Base-by-base conservation (phyloP, 2,888 invertebrate species). In the Peribatodes rhomboidaria region DNA sequence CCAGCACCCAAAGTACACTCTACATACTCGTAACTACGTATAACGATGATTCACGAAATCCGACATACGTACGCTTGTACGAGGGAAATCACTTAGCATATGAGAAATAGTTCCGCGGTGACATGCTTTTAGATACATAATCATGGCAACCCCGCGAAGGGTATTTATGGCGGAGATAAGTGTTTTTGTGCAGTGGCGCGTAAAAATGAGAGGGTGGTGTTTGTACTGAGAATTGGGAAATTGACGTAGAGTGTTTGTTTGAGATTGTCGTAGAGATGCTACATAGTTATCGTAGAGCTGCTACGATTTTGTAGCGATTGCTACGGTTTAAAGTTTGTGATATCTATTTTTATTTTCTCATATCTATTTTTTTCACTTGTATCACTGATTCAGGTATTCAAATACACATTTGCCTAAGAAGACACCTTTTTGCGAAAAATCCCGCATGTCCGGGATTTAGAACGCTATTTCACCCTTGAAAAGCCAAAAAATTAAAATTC, bases 51-150 rank as follows among this genome's bases (percentile, higher is more conserved):
- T 89, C 89, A 85, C 87, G 89, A 85, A 81, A 87, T 83, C 80
- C 78, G 61, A 59, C 73, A 56, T 61, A 54, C 65, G 69, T 64
- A 61, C 64, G 39, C 57, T 60, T 68, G 79, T 83, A 89, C 88
- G 80, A 84, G 86, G 87, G 82, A 91, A 91, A 91, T 90, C 91
- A 92, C 92, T 92, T 91, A 91, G 85, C 83, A 85, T 86, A 87
- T 92, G 92, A 92, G 89, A 90, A 92, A 92, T 92, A 91, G 92
- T 90, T 81, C 69, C 68, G 60, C 79, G 80, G 87, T 91, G 92
- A 92, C 91, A 87, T 64, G 91, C 90, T 90, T 89, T 90, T 88
- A 89, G 78, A 79, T 59, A 65, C 72, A 76, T 77, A 77, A 78
- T 78, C 76, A 71, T 73, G 62, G 69, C 63, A 53, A 56, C 70